Evolutionary conservation across 2,888 invertebrate species (phyloP).

Genomic region (Hirtodrosophila alboralis): DNA sequence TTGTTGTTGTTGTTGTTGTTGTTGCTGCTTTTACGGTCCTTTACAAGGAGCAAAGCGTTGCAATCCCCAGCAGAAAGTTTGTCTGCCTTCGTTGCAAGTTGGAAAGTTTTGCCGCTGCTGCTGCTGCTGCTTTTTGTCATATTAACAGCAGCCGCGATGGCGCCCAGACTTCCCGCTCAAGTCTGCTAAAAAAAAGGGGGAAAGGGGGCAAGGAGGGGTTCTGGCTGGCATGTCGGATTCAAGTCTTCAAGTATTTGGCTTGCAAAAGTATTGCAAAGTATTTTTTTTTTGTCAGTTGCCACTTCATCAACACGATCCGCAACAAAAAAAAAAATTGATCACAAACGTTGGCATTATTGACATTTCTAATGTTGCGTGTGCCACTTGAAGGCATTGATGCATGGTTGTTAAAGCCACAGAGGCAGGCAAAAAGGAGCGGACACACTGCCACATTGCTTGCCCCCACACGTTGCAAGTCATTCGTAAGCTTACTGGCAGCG

Average conservation of each 20-base stretch:
- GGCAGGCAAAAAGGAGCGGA: slow-evolving; percentile 12
- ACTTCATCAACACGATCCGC: slow-evolving; percentile 46
- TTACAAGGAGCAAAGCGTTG: slow-evolving; percentile 66
- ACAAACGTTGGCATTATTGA: slow-evolving; percentile 32
- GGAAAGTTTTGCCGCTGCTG: slow-evolving; percentile 60
- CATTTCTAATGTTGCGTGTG: slow-evolving; percentile 48
- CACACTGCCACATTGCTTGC: not conserved
- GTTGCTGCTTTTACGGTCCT: slow-evolving; percentile 33
- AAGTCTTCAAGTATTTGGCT: slow-evolving; percentile 61
- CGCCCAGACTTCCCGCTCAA: slow-evolving; percentile 19
- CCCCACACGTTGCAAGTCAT: slow-evolving; percentile 23
- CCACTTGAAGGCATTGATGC: slow-evolving; percentile 30
- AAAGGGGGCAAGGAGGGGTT: not conserved
- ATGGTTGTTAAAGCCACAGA: slow-evolving; percentile 35
- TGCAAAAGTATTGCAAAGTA: slow-evolving; percentile 44
- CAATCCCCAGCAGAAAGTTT: slow-evolving; percentile 72
- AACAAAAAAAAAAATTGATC: slow-evolving; percentile 28
- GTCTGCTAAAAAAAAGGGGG: no score
- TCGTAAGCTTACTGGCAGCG: slow-evolving; percentile 26
- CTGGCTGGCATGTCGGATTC: slow-evolving; percentile 1
- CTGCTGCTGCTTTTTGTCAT: slow-evolving; percentile 71
- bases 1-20: slow-evolving; percentile 33
- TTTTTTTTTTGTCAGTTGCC: slow-evolving; percentile 35
- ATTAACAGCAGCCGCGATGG: slow-evolving; percentile 67
- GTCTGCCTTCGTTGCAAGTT: slow-evolving; percentile 63